Conservation (phyloP, 2,797 vertebrate genomes). For the Hozukius guyotensis region DNA sequence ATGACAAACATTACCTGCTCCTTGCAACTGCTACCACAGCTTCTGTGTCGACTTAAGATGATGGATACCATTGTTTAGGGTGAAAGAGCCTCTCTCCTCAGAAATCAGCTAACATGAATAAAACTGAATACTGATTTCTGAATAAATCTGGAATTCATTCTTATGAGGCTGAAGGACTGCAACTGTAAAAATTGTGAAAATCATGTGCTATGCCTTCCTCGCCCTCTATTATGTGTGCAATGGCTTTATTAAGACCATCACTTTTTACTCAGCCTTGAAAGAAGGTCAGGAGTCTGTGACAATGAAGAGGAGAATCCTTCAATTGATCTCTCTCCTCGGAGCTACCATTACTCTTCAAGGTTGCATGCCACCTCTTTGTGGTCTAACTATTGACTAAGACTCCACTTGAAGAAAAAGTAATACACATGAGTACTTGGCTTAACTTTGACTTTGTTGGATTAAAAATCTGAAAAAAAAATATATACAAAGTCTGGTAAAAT, state of each 20-base stretch:
- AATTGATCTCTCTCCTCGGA: slow-evolving; percentile 53
- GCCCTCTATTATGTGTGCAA: slow-evolving; percentile 47
- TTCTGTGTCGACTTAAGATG: too few relatives aligned
- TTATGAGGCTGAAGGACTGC: not conserved
- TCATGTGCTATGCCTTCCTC: not conserved
- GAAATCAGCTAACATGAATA: not conserved
- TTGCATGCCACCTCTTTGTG: slow-evolving; percentile 40
- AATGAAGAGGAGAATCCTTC: slow-evolving; percentile 49
- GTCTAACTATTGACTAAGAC: slow-evolving; percentile 63
- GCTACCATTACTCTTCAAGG: slow-evolving; percentile 47
- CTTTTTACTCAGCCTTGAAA: slow-evolving; percentile 55
- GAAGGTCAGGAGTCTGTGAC: slow-evolving; percentile 44
- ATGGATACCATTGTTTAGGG: too few relatives aligned
- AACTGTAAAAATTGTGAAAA: not conserved
- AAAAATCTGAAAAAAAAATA: not conserved
- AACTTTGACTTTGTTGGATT: not conserved
- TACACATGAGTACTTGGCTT: not conserved
- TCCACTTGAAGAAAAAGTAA: slow-evolving; percentile 16
- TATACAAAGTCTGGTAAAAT: not conserved
- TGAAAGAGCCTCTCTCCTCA: not conserved
- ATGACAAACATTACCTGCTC: too few relatives aligned
- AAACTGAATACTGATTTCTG: not conserved
- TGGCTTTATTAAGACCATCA: slow-evolving; percentile 55
- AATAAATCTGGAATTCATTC: not conserved
- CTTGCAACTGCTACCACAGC: too few relatives aligned